Evolutionary conservation across 2,888 invertebrate species (phyloP).

Genomic region (Zonitis immaculata): DNA sequence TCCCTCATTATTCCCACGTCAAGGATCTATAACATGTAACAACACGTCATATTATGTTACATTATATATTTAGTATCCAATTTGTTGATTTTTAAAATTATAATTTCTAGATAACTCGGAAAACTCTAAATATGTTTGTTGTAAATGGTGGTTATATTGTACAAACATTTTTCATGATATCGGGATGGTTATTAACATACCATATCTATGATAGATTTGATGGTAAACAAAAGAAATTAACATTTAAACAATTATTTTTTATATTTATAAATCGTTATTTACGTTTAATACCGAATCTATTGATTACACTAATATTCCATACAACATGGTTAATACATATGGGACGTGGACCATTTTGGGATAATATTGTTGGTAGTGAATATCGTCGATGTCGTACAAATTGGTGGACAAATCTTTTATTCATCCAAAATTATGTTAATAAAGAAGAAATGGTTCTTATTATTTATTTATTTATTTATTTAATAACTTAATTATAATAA

Average conservation of each 20-base stretch:
- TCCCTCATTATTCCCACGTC: too few relatives aligned
- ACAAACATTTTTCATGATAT: slow-evolving; percentile 34
- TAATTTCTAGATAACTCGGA: slow-evolving; percentile 8
- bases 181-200: slow-evolving; percentile 31
- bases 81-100: too few relatives aligned
- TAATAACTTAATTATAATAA: slow-evolving; percentile 10
- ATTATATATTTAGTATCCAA: too few relatives aligned
- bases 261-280: slow-evolving; percentile 37
- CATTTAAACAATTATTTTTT: slow-evolving; percentile 25
- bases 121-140: slow-evolving; percentile 5
- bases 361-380: slow-evolving; percentile 29
- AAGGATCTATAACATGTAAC: too few relatives aligned
- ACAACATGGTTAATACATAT: slow-evolving; percentile 32
- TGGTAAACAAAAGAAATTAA: slow-evolving; percentile 23
- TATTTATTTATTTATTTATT: too few relatives aligned
- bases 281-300: slow-evolving; percentile 31
- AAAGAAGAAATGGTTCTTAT: slow-evolving; percentile 30
- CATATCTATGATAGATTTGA: slow-evolving; percentile 29
- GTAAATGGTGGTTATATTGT: slow-evolving; percentile 32
- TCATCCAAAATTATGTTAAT: slow-evolving; percentile 32
- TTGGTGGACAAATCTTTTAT: slow-evolving; percentile 36
- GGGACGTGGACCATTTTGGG: slow-evolving; percentile 33
- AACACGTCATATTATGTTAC: too few relatives aligned
- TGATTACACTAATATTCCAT: slow-evolving; percentile 28
- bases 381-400: slow-evolving; percentile 33